Evolutionary conservation across 2,113 vertebrate genomes (phyloP), one percentile per base, ranked within the genome.

Genomic region (Phyllostomus discolor): DNA sequence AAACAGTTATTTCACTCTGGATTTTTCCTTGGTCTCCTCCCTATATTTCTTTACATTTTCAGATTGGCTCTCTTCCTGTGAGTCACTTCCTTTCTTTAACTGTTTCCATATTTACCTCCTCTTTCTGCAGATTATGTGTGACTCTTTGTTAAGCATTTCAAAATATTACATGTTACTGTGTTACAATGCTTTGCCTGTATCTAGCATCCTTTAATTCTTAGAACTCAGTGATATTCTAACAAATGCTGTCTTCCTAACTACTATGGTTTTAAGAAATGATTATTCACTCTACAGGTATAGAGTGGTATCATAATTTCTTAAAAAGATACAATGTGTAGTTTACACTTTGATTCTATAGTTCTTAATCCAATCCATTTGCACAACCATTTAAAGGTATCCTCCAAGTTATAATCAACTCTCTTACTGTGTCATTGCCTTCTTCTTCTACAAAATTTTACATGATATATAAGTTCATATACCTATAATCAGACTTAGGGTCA

Each of bases 61-160:
- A 97, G 90, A 75, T 97, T 96, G 95, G 93, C 96, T 96, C 1
- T 90, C 72, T 97, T 97, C 95, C 97, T 96, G 54, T 97, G 96
- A 98, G 87, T 97, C 97, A 97, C 88, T 97, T 98, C 96, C 93
- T 96, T 97, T 91, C 95, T 96, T 59, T 97, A 97, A 98, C 96
- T 94, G 96, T 70, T 98, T 97, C 96, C 96, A 96, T 95, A 97
- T 96, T 97, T 95, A 43, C 35, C 28, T 66, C 73, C 22, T 84
- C 24, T 95, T 66, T 89, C 83, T 79, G 48, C 64, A 93, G 76
- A 67, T 93, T 95, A 88, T 85, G 76, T 94, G 76, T 88, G 90
- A 96, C 46, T 95, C 94, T 96, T 97, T 95, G 95, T 96, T 95
- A 93, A 95, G 89, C 54, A 88, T 90, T 98, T 96, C 93, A 96